These are phyloP conservation scores for Meteorus colon DNA, from an alignment of 2,888 invertebrate species.

Conservation along the genomic window DNA sequence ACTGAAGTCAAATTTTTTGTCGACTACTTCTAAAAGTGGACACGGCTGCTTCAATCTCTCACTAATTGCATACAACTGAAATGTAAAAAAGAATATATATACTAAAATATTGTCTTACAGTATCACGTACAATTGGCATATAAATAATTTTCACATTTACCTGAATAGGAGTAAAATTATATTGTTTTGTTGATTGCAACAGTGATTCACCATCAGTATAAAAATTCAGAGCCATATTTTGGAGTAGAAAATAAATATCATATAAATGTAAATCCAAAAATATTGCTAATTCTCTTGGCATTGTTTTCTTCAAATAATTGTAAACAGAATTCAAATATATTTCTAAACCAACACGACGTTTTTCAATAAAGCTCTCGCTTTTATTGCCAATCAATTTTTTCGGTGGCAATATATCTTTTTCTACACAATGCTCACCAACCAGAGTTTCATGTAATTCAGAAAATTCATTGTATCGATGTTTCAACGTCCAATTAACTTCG, in stretches of 20 bases:
- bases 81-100: slow-evolving; percentile 56
- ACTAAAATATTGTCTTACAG: background rate
- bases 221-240: slow-evolving; percentile 86
- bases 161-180: slow-evolving; percentile 86
- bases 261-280: slow-evolving; percentile 93
- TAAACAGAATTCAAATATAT: slow-evolving; percentile 87
- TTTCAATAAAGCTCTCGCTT: slow-evolving; percentile 90
- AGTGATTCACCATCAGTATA: slow-evolving; percentile 84
- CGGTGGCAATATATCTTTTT: slow-evolving; percentile 90
- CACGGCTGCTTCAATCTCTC: slow-evolving; percentile 90
- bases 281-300: slow-evolving; percentile 87
- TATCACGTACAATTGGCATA: too few relatives aligned
- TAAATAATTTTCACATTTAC: slow-evolving; percentile 71
- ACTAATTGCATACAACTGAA: slow-evolving; percentile 91
- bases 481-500: slow-evolving; percentile 87
- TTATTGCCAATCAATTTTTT: slow-evolving; percentile 95
- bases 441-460: slow-evolving; percentile 89
- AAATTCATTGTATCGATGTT: slow-evolving; percentile 93
- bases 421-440: slow-evolving; percentile 86
- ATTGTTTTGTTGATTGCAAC: slow-evolving; percentile 78
- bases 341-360: slow-evolving; percentile 85
- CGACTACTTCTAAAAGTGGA: slow-evolving; percentile 84
- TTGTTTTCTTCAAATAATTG: slow-evolving; percentile 82
- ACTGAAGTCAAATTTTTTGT: slow-evolving; percentile 90
- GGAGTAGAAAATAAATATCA: slow-evolving; percentile 90